Evolutionary conservation across 2,888 invertebrate species (phyloP).

Genomic region (Drosophila vallismaia): DNA sequence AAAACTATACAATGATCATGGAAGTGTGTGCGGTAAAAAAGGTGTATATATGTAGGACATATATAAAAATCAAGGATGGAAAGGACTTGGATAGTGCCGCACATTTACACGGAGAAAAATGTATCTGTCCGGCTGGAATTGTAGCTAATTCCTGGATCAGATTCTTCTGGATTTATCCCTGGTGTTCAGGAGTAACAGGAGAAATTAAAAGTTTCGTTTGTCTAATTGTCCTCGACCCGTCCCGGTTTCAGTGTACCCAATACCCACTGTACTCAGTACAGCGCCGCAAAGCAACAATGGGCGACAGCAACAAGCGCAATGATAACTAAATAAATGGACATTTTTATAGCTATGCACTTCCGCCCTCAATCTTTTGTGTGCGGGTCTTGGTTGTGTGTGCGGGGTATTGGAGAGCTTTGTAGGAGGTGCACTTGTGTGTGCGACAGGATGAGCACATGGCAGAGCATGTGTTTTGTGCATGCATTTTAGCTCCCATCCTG

Average conservation of each 20-base stretch:
- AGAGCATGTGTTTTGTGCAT: conserved; percentile 69
- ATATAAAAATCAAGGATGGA: conserved; percentile 3
- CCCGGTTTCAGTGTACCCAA: conserved; percentile 14
- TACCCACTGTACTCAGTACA: conserved; percentile 7
- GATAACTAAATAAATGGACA: conserved; percentile 79
- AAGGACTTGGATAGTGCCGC: background rate
- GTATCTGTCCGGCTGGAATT: background rate
- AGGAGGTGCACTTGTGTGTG: conserved; percentile 38
- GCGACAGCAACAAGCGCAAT: conserved; percentile 72
- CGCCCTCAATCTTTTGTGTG: conserved; percentile 77
- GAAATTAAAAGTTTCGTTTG: no score
- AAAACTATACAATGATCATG: conserved; percentile 59
- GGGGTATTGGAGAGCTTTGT: conserved; percentile 7
- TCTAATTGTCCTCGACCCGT: background rate
- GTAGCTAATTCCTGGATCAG: background rate
- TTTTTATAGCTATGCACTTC: conserved; percentile 80
- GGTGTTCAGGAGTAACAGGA: no score
- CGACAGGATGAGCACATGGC: conserved; percentile 72
- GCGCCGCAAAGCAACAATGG: conserved; percentile 39
- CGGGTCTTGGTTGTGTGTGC: conserved; percentile 10
- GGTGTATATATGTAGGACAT: conserved; percentile 37
- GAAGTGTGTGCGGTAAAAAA: conserved; percentile 33
- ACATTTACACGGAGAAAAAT: conserved; percentile 18
- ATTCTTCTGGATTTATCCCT: no score
- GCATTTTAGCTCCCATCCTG: conserved; percentile 49